These are phyloP conservation scores for Helogale parvula DNA, from an alignment of 2,113 vertebrate species.

Conservation along the genomic window DNA sequence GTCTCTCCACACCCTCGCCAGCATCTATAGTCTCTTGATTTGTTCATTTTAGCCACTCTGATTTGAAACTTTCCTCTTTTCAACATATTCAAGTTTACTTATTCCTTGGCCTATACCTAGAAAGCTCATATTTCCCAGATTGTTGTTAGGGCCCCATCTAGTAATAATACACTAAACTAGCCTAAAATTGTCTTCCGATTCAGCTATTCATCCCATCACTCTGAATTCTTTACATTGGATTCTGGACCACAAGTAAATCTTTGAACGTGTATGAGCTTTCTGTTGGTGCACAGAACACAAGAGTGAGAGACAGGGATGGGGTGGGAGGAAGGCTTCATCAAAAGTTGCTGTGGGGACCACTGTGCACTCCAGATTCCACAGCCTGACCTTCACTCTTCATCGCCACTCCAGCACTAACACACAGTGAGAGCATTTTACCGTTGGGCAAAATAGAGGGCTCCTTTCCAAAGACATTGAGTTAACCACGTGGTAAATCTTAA, in stretches of 20 bases:
- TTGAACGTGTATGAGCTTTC: background rate
- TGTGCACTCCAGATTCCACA: background rate
- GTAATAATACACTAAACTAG: background rate
- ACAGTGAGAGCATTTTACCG: background rate
- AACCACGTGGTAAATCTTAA: background rate
- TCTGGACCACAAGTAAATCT: background rate
- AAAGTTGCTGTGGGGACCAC: background rate
- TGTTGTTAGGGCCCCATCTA: background rate
- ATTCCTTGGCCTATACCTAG: background rate
- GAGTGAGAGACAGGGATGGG: background rate
- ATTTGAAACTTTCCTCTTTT: slow-evolving; percentile 33
- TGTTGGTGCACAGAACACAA: background rate
- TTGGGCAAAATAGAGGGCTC: background rate
- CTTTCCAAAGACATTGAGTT: background rate
- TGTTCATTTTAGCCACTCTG: no score
- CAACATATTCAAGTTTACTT: background rate
- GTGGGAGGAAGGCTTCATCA: background rate
- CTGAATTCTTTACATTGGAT: background rate
- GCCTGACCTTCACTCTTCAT: rapidly evolving
- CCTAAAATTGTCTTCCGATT: background rate
- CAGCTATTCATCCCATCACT: background rate
- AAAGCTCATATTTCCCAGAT: background rate
- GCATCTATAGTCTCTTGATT: no score
- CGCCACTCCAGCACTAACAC: background rate
- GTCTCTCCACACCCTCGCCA: no score